phyloP scores from a whole-genome alignment of 2,113 vertebrate species.

The Charina bottae region DNA sequence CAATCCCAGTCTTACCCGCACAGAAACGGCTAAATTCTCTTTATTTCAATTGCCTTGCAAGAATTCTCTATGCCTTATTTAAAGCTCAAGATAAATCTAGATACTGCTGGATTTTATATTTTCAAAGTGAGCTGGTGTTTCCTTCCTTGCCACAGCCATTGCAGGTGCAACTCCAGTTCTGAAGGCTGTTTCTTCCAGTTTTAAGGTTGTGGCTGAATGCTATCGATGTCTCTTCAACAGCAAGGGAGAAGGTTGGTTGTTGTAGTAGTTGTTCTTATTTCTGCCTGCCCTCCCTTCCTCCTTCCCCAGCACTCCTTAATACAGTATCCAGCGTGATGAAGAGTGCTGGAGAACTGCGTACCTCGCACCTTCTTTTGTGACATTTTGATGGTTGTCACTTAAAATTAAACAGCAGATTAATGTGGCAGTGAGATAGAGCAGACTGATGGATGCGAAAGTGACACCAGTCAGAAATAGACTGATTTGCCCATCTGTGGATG shows the following conservation, averaged over 20 bases:
- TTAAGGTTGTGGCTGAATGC: not conserved
- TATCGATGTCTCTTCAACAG: not conserved
- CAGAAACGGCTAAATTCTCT: not conserved
- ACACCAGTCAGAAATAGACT: not conserved
- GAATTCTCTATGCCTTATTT: not conserved
- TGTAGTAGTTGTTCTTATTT: not conserved
- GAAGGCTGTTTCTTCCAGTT: not conserved
- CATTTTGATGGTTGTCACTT: not conserved
- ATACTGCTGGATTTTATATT: constrained; percentile 9
- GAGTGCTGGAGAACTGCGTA: not conserved
- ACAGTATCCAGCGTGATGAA: not conserved
- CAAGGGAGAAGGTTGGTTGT: not conserved
- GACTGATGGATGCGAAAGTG: not conserved
- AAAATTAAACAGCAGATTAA: not conserved
- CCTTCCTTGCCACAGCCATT: not conserved
- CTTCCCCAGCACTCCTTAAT: not conserved
- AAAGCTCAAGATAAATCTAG: not conserved
- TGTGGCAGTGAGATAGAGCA: not conserved
- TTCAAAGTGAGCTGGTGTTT: not conserved
- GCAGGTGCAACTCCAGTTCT: not conserved
- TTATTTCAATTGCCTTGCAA: not conserved
- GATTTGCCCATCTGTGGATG: constrained; percentile 2
- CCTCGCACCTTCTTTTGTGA: not conserved
- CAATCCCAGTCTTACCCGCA: not conserved
- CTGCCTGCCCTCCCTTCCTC: not conserved